Evolutionary conservation across 1,140 invertebrate species (phyloP), one percentile per base, ranked within the genome.

Genomic region (Magallana angulata): DNA sequence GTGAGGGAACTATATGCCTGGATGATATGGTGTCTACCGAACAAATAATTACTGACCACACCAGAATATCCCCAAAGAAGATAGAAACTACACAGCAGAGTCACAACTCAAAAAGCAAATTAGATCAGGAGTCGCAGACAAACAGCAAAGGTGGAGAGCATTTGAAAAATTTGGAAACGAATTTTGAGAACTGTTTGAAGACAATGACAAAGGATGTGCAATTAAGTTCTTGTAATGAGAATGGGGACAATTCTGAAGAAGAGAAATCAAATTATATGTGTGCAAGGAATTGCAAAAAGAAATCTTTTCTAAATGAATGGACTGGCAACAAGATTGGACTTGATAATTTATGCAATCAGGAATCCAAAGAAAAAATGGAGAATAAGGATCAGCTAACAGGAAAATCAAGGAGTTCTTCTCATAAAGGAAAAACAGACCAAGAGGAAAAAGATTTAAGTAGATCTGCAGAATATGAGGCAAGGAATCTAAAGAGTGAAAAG

Each of bases 21-120:
- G 91, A 92, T 90, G 92, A 94, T 81, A 82, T 93, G 60, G 92
- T 94, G 16, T 93, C 91, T 24, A 91, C 91, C 68, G 89, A 93
- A 81, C 90, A 93, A 64, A 91, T 94, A 18, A 89, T 91, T 18
- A 93, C 91, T 7, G 80, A 89, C n/a, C 60, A 85, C 24, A 81
- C n/a, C 11, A 36, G 71, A 48, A 76, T 81, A 68, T 76, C 24
- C 9, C 68, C 68, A 68, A 84, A 12, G 60, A 84, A 56, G 57
- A 57, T 24, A 9, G 59, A 18, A 59, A 24, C 58, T 81, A 14
- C 81, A 24, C 18, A 71, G 36, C 11, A 36, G 9, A 18, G 36
- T 14, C 7, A 76, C 24, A 30, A 11, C 14, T 30, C 24, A 12
- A 30, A 76, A 76, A 30, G 24, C 9, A 30, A 30, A 9, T 8